These are phyloP conservation scores for Montipora sp. DNA, from an alignment of 64 coral and sea anemone genomes.

Conservation along the genomic window DNA sequence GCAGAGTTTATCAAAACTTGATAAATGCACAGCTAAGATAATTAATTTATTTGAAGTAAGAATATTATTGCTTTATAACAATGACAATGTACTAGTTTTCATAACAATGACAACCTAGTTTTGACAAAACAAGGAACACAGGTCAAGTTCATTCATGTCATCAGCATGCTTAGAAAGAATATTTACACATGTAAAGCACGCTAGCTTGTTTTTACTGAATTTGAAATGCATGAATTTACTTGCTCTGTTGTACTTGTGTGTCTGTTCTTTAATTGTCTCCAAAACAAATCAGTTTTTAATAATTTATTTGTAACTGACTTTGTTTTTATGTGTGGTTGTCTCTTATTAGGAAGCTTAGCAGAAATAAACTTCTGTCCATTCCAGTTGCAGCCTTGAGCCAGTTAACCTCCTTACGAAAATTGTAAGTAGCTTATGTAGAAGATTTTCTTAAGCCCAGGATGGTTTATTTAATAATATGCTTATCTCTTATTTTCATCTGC, in stretches of 20 bases:
- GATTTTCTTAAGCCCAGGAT: not conserved
- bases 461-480: conserved; percentile 28
- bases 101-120: no score
- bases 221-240: no score
- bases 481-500: conserved; percentile 14
- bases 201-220: no score
- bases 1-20: no score
- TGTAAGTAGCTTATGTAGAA: conserved; percentile 54
- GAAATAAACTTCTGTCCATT: conserved; percentile 48
- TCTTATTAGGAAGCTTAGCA: conserved; percentile 39
- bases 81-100: no score
- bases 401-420: conserved; percentile 40
- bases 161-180: no score
- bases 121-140: no score
- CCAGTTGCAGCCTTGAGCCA: conserved; percentile 42
- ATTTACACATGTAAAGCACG: no score
- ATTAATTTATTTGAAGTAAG: no score
- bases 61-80: no score
- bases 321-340: conserved; percentile 10
- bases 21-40: no score
- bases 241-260: not conserved
- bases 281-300: not conserved
- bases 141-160: no score
- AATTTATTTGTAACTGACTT: not conserved
- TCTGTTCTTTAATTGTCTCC: not conserved